Percentiles rank a stretch among this genome's conserved stretches.
Conservation (phyloP, 2,797 vertebrate genomes). For the Propithecus perrieri region DNA sequence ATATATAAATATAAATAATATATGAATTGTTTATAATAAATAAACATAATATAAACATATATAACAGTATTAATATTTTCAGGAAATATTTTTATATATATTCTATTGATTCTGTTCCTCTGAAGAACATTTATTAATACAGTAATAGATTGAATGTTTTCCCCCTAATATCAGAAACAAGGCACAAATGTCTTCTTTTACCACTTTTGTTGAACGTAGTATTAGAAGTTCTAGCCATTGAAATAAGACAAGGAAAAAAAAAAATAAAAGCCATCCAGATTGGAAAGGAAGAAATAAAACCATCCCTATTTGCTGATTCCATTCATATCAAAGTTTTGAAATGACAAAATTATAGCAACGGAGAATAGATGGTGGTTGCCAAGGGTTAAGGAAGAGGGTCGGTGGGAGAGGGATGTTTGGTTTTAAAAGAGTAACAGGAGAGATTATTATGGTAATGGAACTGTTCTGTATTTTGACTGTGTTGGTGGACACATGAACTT, state of each 20-base stretch:
- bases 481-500: not conserved
- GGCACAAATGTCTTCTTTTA: not conserved
- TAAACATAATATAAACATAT: not conserved
- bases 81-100: not conserved
- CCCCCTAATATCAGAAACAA: not conserved
- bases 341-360: not conserved
- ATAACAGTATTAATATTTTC: not conserved
- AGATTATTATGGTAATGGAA: not conserved
- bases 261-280: not conserved
- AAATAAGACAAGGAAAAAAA: not conserved
- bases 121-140: not conserved
- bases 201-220: not conserved
- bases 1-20: not conserved
- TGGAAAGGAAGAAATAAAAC: not conserved
- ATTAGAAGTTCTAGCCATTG: not conserved
- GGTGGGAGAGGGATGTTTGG: no score
- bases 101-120: not conserved
- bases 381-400: not conserved
- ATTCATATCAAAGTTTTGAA: not conserved
- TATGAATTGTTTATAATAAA: not conserved
- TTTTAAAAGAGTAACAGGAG: not conserved
- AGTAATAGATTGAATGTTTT: not conserved
- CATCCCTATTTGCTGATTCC: not conserved
- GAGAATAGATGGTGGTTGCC: not conserved
- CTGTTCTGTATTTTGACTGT: not conserved